These are phyloP conservation scores for Unio delphinus DNA, from an alignment of 2,888 invertebrate genomes.

Conservation along the genomic window DNA sequence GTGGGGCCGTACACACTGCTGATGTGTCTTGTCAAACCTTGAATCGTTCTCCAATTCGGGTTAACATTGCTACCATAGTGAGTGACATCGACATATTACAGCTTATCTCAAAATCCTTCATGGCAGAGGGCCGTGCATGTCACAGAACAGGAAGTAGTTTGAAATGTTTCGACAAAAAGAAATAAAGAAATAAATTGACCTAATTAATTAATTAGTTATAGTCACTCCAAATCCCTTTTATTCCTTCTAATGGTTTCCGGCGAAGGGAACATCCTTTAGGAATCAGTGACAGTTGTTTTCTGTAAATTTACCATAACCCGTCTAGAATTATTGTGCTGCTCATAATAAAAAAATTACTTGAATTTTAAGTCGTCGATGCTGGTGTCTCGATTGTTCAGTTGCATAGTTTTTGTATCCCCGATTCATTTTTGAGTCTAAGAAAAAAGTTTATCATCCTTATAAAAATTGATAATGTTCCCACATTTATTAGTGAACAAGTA, in stretches of 20 bases:
- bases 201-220: not conserved
- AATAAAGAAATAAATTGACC: not conserved
- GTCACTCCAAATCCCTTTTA: not conserved
- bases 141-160: slow-evolving; percentile 7
- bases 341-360: slow-evolving; percentile 3
- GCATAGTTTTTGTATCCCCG: slow-evolving; percentile 1
- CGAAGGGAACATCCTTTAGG: slow-evolving; percentile 1
- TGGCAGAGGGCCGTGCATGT: slow-evolving; percentile 3
- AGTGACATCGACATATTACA: slow-evolving; percentile 4
- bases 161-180: slow-evolving; percentile 3
- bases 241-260: slow-evolving; percentile 2
- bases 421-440: slow-evolving; percentile 8
- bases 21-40: slow-evolving; percentile 1
- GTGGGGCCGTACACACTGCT: no score
- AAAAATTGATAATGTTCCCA: not conserved
- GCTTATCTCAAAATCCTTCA: slow-evolving; percentile 7
- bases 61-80: slow-evolving; percentile 6
- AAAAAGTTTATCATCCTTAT: slow-evolving; percentile 1
- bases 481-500: no score
- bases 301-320: not conserved
- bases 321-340: slow-evolving; percentile 1
- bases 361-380: not conserved
- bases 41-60: not conserved
- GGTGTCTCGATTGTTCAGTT: slow-evolving; percentile 2
- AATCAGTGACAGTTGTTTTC: not conserved